Conservation (phyloP, 1,140 invertebrate genomes). For the Orius laevigatus region DNA sequence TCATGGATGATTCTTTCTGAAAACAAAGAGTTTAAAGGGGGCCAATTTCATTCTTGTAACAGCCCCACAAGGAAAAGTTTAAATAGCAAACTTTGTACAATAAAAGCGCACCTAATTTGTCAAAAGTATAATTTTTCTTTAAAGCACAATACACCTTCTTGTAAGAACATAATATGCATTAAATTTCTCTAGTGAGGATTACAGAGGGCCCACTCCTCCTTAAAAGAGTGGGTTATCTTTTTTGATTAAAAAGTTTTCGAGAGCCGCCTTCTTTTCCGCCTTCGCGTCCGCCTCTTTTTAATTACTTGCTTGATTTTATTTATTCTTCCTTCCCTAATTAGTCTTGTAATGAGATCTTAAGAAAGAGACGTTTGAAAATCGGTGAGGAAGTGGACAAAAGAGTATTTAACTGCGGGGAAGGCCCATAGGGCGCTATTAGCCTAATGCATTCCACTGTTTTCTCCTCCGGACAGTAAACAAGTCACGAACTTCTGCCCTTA, state of each 20-base stretch:
- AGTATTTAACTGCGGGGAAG: slow-evolving; percentile 4
- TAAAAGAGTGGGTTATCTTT: no score
- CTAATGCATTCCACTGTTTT: slow-evolving; percentile 8
- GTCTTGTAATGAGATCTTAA: background rate
- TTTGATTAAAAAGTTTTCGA: background rate
- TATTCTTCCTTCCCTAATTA: background rate
- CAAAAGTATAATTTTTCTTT: no score
- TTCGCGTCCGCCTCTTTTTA: background rate
- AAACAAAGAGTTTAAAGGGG: no score
- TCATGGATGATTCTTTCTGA: no score
- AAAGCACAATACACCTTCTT: no score
- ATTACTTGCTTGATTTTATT: background rate
- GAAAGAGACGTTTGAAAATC: background rate
- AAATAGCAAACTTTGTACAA: no score
- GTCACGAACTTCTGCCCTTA: slow-evolving; percentile 7
- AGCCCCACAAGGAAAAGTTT: no score
- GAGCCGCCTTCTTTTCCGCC: slow-evolving; percentile 1
- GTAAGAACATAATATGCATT: no score
- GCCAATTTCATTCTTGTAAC: no score
- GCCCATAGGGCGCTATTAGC: slow-evolving; percentile 8
- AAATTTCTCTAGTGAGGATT: no score
- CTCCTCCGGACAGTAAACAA: slow-evolving; percentile 8
- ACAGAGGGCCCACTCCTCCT: no score
- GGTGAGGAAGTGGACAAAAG: background rate
- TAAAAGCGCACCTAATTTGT: no score